Percentiles rank a stretch among this genome's conserved stretches.
Evolutionary conservation across 1,140 invertebrate genomes (phyloP).

Genomic region (Lucilia cuprina): DNA sequence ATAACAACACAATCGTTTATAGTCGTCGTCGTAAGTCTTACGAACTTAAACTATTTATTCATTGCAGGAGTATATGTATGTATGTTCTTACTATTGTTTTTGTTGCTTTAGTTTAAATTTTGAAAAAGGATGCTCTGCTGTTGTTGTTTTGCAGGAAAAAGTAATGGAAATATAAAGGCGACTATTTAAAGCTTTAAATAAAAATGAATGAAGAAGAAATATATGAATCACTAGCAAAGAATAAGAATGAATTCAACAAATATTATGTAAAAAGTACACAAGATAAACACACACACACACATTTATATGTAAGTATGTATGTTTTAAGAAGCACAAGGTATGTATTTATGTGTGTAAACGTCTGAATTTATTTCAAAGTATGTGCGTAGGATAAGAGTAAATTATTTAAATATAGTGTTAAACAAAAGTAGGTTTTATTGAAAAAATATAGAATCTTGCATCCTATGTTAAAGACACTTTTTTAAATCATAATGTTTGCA

Average conservation of each 20-base stretch:
- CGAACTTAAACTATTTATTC: neutral
- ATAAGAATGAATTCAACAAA: constrained; percentile 14
- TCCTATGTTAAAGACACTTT: too few species aligned
- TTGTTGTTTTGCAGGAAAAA: neutral
- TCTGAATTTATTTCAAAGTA: too few species aligned
- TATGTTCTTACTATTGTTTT: neutral
- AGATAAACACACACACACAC: neutral
- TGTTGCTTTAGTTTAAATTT: neutral
- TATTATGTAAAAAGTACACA: neutral
- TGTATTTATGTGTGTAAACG: neutral
- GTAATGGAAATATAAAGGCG: neutral
- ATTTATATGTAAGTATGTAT: neutral
- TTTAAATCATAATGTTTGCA: too few species aligned
- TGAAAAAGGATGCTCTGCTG: neutral
- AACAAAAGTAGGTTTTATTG: too few species aligned
- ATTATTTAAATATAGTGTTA: too few species aligned
- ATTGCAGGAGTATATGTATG: neutral
- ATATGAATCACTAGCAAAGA: neutral
- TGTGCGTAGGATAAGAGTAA: too few species aligned
- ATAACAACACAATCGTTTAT: neutral
- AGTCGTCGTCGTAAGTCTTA: neutral
- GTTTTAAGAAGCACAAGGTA: neutral
- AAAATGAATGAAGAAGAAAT: constrained; percentile 3
- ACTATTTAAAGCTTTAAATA: neutral
- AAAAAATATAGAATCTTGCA: too few species aligned